Conservation (phyloP, 1,140 invertebrate species). For the Psix sp. region DNA sequence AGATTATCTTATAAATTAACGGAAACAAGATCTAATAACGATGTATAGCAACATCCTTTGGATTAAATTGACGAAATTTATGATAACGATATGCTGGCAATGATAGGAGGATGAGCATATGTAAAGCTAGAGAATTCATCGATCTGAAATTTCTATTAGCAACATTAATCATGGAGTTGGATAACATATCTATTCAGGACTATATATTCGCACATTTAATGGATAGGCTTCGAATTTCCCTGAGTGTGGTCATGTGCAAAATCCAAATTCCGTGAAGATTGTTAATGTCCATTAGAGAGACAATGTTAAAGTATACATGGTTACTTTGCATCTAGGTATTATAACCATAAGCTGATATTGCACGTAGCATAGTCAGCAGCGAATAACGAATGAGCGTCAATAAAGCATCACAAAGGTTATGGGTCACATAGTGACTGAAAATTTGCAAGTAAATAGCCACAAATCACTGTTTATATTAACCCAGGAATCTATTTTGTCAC, state of each 20-base stretch:
- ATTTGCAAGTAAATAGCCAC: conserved; percentile 76
- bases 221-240: conserved; percentile 19
- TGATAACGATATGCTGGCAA: too few species aligned
- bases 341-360: conserved; percentile 30
- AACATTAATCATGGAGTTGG: too few species aligned
- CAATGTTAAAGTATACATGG: conserved; percentile 49
- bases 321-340: conserved; percentile 36
- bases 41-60: too few species aligned
- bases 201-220: conserved; percentile 10
- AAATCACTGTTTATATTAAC: conserved; percentile 72
- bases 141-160: too few species aligned
- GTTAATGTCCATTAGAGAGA: conserved; percentile 25
- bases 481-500: conserved; percentile 70
- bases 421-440: conserved; percentile 67
- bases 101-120: too few species aligned
- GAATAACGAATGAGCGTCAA: conserved; percentile 66
- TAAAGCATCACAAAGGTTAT: conserved; percentile 39
- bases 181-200: conserved; percentile 13
- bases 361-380: conserved; percentile 61
- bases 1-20: too few species aligned
- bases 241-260: conserved; percentile 6
- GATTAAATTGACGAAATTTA: too few species aligned
- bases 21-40: too few species aligned
- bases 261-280: conserved; percentile 25
- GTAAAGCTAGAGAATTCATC: too few species aligned